These are phyloP conservation scores for Drosophila suzukii DNA, from an alignment of 1,140 invertebrate genomes.

Conservation along the genomic window DNA sequence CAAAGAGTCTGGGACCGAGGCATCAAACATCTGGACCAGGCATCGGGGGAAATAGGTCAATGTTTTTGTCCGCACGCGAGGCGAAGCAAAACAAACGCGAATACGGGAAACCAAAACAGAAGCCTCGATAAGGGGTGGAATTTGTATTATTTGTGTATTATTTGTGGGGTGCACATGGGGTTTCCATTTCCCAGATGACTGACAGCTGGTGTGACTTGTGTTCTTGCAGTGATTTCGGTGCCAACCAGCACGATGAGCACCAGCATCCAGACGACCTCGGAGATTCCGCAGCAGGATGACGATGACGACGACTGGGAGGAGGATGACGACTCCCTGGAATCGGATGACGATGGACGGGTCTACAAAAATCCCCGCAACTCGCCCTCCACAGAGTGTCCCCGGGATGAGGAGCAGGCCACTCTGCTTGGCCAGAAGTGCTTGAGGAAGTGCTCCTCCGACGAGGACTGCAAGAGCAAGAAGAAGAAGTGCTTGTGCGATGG, in stretches of 20 bases:
- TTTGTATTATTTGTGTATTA: not conserved
- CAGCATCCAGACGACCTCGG: constrained; percentile 61
- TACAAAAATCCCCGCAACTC: constrained; percentile 96
- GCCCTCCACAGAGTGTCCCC: constrained; percentile 91
- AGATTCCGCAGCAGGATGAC: constrained; percentile 86
- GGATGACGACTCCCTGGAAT: constrained; percentile 86
- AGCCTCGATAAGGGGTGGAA: constrained; percentile 19
- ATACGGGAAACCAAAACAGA: constrained; percentile 70
- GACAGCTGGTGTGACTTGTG: constrained; percentile 31
- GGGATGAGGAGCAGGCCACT: constrained; percentile 90
- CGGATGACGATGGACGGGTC: constrained; percentile 87
- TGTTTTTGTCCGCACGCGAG: constrained; percentile 64
- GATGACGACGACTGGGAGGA: constrained; percentile 88
- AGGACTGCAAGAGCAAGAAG: constrained; percentile 98
- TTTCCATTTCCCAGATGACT: not conserved
- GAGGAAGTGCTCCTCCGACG: constrained; percentile 96
- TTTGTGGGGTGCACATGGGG: not conserved
- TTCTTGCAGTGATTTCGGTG: constrained; percentile 67
- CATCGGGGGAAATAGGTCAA: constrained; percentile 72
- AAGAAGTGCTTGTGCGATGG: constrained; percentile 99
- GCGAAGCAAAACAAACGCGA: constrained; percentile 53
- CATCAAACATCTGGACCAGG: constrained; percentile 42
- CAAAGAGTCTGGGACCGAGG: constrained; percentile 34
- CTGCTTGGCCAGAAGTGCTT: constrained; percentile 93
- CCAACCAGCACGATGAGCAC: constrained; percentile 55